Percentiles rank a stretch among this genome's conserved stretches.
Conservation (phyloP, 2,888 invertebrate genomes). For the Chromoteleia sp. region DNA sequence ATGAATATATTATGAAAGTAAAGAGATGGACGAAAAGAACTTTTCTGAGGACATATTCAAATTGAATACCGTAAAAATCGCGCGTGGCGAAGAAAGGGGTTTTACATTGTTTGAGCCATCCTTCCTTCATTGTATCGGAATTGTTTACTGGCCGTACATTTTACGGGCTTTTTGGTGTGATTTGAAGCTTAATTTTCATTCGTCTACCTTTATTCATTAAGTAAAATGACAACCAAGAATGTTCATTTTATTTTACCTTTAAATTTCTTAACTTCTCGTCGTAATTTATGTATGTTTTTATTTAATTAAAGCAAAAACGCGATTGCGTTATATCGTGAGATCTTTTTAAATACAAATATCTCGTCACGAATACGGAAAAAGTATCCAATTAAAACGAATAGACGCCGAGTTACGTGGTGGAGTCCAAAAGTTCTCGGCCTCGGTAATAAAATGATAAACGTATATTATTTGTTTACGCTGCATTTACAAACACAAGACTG, state of each 20-base stretch:
- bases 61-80: constrained; percentile 47
- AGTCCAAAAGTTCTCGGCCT: too few relatives aligned
- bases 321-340: too few relatives aligned
- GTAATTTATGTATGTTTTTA: too few relatives aligned
- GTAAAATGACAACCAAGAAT: not conserved
- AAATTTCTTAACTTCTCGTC: not conserved
- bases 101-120: constrained; percentile 6
- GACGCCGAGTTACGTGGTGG: too few relatives aligned
- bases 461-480: too few relatives aligned
- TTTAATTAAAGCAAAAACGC: too few relatives aligned
- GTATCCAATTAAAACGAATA: too few relatives aligned
- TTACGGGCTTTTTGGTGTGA: constrained; percentile 27
- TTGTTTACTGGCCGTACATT: constrained; percentile 32
- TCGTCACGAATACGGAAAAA: too few relatives aligned
- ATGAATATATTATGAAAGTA: constrained; percentile 60
- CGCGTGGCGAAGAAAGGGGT: constrained; percentile 22
- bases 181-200: constrained; percentile 19
- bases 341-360: too few relatives aligned
- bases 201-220: constrained; percentile 7
- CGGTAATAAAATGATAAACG: too few relatives aligned
- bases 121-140: constrained; percentile 35
- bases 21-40: constrained; percentile 35
- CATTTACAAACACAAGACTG: too few relatives aligned
- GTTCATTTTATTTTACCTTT: not conserved
- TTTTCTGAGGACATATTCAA: constrained; percentile 49